These are phyloP conservation scores for Callochromis pleurospilus DNA, from an alignment of 2,113 vertebrate genomes.

Conservation along the genomic window DNA sequence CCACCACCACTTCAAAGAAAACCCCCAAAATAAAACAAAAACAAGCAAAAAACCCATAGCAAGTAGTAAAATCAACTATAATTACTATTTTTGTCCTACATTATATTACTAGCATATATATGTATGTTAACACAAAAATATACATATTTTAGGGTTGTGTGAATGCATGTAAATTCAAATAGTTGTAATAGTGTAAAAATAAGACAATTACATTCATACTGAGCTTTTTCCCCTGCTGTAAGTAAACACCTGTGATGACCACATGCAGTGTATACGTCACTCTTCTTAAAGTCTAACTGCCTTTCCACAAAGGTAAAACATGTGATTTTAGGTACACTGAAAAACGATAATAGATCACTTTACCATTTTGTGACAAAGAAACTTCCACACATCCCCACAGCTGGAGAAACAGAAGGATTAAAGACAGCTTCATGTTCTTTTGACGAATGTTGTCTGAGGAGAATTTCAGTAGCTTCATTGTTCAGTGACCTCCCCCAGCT, in stretches of 20 bases:
- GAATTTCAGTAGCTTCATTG: background rate
- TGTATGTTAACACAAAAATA: background rate
- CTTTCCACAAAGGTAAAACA: background rate
- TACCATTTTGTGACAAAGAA: background rate
- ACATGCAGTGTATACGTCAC: background rate
- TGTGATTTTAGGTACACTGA: background rate
- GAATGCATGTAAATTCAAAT: background rate
- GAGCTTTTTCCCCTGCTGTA: rapidly evolving
- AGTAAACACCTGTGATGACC: background rate
- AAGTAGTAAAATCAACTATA: background rate
- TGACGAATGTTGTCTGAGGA: background rate
- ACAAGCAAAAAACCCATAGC: background rate
- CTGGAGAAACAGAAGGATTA: background rate
- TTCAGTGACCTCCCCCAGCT: background rate
- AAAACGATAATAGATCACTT: background rate
- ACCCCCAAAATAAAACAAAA: background rate
- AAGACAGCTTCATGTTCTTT: background rate
- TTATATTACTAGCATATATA: background rate
- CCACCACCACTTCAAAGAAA: background rate
- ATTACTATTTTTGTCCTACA: background rate
- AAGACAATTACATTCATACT: background rate
- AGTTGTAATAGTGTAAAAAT: background rate
- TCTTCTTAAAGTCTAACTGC: background rate
- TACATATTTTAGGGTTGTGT: background rate
- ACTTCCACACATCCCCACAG: background rate